Evolutionary conservation across 2,888 invertebrate genomes (phyloP).

Genomic region (Spodoptera littoralis): DNA sequence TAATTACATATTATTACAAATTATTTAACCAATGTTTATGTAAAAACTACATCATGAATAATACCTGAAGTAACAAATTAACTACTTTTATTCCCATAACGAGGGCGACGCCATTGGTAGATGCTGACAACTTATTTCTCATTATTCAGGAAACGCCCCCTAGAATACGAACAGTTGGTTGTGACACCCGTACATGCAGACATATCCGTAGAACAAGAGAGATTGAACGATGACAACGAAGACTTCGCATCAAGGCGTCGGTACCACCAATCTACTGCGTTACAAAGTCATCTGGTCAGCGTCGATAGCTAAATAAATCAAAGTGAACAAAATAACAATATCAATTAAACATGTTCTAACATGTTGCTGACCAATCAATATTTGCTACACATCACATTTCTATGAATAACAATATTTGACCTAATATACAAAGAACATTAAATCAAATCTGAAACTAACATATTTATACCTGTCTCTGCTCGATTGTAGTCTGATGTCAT

Average conservation of each 20-base stretch:
- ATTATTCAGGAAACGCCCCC: conserved; percentile 90
- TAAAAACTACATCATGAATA: too few species aligned
- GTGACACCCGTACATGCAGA: conserved; percentile 95
- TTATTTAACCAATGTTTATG: too few species aligned
- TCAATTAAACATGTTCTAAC: background rate
- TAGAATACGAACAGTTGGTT: conserved; percentile 95
- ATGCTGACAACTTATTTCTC: too few species aligned
- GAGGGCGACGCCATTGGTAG: too few species aligned
- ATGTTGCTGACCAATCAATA: conserved; percentile 4
- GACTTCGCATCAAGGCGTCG: conserved; percentile 97
- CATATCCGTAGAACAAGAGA: conserved; percentile 94
- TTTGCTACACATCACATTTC: conserved; percentile 4
- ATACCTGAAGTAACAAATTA: too few species aligned
- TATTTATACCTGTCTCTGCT: too few species aligned
- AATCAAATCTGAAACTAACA: too few species aligned
- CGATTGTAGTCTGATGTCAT: too few species aligned
- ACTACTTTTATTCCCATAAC: too few species aligned
- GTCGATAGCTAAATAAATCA: conserved; percentile 64
- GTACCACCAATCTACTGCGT: conserved; percentile 97
- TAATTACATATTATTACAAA: too few species aligned
- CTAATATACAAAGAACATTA: too few species aligned
- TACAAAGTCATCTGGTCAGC: conserved; percentile 92
- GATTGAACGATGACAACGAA: conserved; percentile 97
- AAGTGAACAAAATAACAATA: conserved; percentile 1
- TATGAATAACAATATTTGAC: background rate